These are phyloP conservation scores for Arnoldichthys spilopterus DNA, from an alignment of 2,797 vertebrate species.

Conservation along the genomic window DNA sequence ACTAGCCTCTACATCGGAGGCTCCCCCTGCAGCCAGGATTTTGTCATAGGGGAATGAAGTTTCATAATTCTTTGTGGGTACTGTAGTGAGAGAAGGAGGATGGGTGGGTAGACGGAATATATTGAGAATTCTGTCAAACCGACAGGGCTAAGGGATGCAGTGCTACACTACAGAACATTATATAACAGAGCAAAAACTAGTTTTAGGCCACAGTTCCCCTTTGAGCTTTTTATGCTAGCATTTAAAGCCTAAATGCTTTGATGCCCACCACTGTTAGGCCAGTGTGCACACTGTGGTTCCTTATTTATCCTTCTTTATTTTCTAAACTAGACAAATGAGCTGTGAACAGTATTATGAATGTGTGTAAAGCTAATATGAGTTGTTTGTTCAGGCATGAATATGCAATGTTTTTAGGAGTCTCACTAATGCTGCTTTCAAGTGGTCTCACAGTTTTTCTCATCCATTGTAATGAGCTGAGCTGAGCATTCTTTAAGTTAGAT, in stretches of 20 bases:
- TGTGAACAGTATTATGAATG: slow-evolving; percentile 43
- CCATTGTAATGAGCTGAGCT: too few relatives aligned
- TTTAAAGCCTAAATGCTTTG: not conserved
- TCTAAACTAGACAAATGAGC: slow-evolving; percentile 6
- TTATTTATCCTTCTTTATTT: not conserved
- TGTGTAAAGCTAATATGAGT: not conserved
- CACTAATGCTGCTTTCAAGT: not conserved
- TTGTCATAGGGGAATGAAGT: too few relatives aligned
- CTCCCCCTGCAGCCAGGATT: too few relatives aligned
- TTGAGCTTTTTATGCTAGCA: not conserved
- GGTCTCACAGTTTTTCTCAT: not conserved
- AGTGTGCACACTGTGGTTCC: not conserved
- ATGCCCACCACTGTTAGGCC: not conserved
- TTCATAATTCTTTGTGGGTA: not conserved
- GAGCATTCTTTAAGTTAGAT: too few relatives aligned
- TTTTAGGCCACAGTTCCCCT: not conserved
- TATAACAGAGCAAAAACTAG: not conserved
- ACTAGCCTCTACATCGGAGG: too few relatives aligned
- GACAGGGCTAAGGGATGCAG: not conserved
- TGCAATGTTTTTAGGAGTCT: not conserved
- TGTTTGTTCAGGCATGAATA: not conserved
- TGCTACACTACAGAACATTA: not conserved
- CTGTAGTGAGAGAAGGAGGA: not conserved
- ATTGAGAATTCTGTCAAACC: not conserved
- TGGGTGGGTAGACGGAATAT: not conserved